A percentile compares a stretch with the other conserved stretches of the same genome.
Evolutionary conservation across 2,113 vertebrate species (phyloP).

Genomic region (Microtus oregoni): DNA sequence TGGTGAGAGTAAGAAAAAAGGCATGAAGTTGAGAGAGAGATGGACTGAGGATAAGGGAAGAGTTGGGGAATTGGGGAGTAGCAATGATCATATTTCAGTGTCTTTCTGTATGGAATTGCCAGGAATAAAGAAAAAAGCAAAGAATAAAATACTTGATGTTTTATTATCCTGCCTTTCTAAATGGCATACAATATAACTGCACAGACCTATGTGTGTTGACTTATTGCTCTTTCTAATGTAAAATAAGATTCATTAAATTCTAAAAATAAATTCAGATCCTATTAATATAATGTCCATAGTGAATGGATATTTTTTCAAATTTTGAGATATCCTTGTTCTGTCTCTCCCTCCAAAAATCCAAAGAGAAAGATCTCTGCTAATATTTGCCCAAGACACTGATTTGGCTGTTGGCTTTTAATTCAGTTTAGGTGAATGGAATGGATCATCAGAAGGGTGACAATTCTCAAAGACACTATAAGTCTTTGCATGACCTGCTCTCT

Average conservation of each 20-base stretch:
- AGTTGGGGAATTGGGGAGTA: too few relatives aligned
- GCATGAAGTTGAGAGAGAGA: background rate
- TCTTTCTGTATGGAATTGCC: background rate
- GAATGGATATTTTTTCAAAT: background rate
- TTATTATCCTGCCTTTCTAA: background rate
- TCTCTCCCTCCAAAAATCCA: background rate
- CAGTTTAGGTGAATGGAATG: background rate
- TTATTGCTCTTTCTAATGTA: constrained; percentile 9
- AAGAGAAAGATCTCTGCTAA: background rate
- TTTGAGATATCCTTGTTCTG: background rate
- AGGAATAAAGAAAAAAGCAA: background rate
- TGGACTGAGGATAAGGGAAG: background rate
- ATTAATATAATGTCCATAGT: background rate
- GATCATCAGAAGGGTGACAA: background rate
- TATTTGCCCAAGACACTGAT: background rate
- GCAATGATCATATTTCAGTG: background rate
- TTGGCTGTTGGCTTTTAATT: constrained; percentile 30
- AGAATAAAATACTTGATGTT: background rate
- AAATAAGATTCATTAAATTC: background rate
- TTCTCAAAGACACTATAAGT: background rate
- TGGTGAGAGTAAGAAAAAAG: background rate
- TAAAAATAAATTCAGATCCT: background rate
- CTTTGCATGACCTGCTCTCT: background rate
- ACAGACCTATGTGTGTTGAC: background rate
- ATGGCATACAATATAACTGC: background rate